These are phyloP conservation scores for Anomalospiza imberbis DNA, from an alignment of 2,797 vertebrate genomes.

Conservation along the genomic window DNA sequence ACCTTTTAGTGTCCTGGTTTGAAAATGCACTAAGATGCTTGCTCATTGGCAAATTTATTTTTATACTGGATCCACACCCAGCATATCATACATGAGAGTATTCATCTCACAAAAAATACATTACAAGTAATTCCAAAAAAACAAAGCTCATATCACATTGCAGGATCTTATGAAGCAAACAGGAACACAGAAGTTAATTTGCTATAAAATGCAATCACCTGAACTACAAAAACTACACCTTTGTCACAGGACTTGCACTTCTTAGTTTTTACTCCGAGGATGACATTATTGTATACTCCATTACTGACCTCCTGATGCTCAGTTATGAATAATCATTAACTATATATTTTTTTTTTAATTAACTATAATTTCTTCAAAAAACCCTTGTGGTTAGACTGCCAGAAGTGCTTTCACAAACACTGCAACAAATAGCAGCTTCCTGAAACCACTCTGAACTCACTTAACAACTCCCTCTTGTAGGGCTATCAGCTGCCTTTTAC, in stretches of 20 bases:
- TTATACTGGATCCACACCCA: not conserved
- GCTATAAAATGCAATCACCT: not conserved
- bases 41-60: not conserved
- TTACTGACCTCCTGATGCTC: not conserved
- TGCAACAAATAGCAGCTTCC: not conserved
- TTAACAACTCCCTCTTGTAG: not conserved
- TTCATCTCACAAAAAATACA: not conserved
- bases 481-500: not conserved
- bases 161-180: not conserved
- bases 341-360: no score
- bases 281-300: not conserved
- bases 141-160: not conserved
- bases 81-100: rapidly evolving
- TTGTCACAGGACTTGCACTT: not conserved
- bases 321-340: not conserved
- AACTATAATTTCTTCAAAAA: not conserved
- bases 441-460: not conserved
- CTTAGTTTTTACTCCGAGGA: not conserved
- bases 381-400: not conserved
- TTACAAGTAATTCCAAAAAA: not conserved
- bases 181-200: not conserved
- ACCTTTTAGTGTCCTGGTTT: not conserved
- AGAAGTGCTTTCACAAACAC: not conserved
- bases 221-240: not conserved
- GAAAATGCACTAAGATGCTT: not conserved